phyloP scores from a whole-genome alignment of 2,113 vertebrate species.

The Todiramphus chloris region DNA sequence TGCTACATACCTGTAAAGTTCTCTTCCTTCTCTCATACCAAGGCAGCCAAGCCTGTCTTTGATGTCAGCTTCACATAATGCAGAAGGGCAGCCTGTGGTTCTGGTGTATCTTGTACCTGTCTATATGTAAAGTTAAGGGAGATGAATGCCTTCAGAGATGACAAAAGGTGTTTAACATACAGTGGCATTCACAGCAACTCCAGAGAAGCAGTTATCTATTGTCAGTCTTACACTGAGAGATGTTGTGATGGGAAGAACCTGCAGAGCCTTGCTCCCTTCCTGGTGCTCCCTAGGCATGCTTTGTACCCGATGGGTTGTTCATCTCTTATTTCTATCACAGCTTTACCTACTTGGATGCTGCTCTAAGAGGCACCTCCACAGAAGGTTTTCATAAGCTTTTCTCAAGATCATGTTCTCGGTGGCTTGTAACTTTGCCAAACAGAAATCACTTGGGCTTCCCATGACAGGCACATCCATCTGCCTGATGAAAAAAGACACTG shows the following conservation, averaged over 20 bases:
- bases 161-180: neutral
- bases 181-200: neutral
- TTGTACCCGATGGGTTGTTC: neutral
- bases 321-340: neutral
- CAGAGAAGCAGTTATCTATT: neutral
- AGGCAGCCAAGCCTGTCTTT: neutral
- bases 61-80: neutral
- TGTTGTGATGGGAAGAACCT: neutral
- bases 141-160: neutral
- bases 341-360: neutral
- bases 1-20: neutral
- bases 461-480: neutral
- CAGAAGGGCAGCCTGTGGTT: neutral
- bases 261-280: neutral
- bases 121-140: neutral
- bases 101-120: neutral
- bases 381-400: neutral
- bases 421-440: neutral
- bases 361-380: neutral
- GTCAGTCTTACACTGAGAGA: neutral
- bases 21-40: neutral
- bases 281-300: accelerated
- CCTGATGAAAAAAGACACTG: neutral
- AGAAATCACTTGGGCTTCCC: neutral
- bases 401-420: accelerated